Evolutionary conservation across 2,888 invertebrate species (phyloP), one percentile per base, ranked within the genome.

Genomic region (Xestia xanthographa): DNA sequence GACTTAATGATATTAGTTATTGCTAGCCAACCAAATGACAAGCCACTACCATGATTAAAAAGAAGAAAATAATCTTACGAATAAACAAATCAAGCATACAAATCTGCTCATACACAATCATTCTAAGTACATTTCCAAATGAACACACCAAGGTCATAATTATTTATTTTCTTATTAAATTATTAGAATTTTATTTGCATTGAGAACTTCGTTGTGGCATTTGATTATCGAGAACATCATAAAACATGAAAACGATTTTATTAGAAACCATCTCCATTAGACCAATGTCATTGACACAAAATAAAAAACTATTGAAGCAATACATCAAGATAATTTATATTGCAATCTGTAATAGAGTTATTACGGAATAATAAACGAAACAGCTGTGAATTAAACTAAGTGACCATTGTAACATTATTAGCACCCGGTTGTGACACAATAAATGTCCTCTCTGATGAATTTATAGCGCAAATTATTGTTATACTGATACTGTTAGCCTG

Each of bases 301-400:
- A 82, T 65, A n/a, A 78, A 73, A 75, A 78, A 78, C 53, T 29
- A n/a, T 56, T 68, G 71, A 43, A 73, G 70, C 67, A 41, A 81
- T 76, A 79, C 43, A 77, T 82, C 83, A 83, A 74, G 53, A 86
- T 74, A 74, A 77, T 74, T 83, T 85, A 74, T 77, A 58, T 69
- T 43, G 83, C 71, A 82, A 77, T 60, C 58, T 41, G 43, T 82
- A 74, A 73, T 86, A 72, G 38, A 76, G 72, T 45, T 73, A 77
- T 75, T 82, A 75, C 34, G 58, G 9, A 62, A 43, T 71, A 76
- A 67, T 72, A 41, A 77, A 70, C n/a, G 53, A 73, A 72, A 73
- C 60, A 72, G 41, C 72, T 69, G 69, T 56, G 60, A 76, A 76
- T 76, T 6, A 50, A 60, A 72, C 68, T n/a, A n/a, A 67, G 17